Conservation (phyloP, 2,797 vertebrate genomes). For the Artibeus jamaicensis region DNA sequence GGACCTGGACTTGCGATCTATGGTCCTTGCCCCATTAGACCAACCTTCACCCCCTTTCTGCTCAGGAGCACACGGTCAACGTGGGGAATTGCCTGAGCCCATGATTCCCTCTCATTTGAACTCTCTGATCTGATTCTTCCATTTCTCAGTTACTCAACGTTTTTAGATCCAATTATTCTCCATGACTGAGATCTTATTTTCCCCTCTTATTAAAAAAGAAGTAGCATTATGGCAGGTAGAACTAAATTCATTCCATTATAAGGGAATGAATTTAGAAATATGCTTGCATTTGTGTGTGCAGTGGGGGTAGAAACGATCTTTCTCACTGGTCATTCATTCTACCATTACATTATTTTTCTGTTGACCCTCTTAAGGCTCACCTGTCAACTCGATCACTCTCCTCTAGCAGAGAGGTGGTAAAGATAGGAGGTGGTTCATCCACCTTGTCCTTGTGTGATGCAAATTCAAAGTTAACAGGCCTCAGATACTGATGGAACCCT, state of each 20-base stretch:
- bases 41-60: not conserved
- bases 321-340: not conserved
- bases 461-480: slow-evolving; percentile 84
- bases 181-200: not conserved
- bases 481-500: slow-evolving; percentile 84
- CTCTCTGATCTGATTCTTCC: not conserved
- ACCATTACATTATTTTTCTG: not conserved
- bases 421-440: slow-evolving; percentile 77
- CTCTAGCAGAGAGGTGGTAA: slow-evolving; percentile 81
- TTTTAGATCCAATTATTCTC: not conserved
- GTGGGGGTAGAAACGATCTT: not conserved
- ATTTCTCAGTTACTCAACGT: not conserved
- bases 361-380: slow-evolving; percentile 56
- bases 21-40: not conserved
- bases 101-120: not conserved
- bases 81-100: not conserved
- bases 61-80: not conserved
- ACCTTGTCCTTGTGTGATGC: slow-evolving; percentile 76
- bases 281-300: not conserved
- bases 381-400: slow-evolving; percentile 83
- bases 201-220: not conserved
- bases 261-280: not conserved
- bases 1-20: not conserved
- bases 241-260: not conserved
- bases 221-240: not conserved